Evolutionary conservation across 2,113 vertebrate genomes (phyloP).

Genomic region (Ahaetulla prasina): DNA sequence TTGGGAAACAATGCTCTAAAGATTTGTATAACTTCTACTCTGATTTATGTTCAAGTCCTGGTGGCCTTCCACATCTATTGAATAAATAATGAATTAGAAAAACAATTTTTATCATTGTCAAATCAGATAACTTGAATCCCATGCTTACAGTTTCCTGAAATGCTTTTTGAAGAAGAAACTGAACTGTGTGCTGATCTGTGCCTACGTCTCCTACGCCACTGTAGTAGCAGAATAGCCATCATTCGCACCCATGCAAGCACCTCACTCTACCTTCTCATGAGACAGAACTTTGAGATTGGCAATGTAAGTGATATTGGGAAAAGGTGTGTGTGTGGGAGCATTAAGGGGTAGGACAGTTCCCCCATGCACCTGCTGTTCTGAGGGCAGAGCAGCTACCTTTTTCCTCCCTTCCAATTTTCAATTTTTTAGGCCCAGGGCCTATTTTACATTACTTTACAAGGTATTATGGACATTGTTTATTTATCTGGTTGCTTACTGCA

Average conservation of each 20-base stretch:
- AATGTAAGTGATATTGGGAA: conserved; percentile 68
- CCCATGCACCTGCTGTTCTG: neutral
- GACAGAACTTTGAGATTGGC: conserved; percentile 92
- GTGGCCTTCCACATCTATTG: neutral
- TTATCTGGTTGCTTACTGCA: neutral
- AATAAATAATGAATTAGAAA: neutral
- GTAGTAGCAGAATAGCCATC: conserved; percentile 78
- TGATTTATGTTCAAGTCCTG: neutral
- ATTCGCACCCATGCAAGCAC: conserved; percentile 86
- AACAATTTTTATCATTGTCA: neutral
- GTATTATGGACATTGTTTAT: neutral
- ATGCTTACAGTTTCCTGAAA: conserved; percentile 81
- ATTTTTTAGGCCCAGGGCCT: neutral
- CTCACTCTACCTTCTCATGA: conserved; percentile 92
- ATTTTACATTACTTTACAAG: neutral
- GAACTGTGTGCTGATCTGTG: conserved; percentile 90
- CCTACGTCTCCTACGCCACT: conserved; percentile 86
- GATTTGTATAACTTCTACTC: neutral
- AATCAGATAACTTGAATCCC: neutral
- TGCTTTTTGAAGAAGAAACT: conserved; percentile 90
- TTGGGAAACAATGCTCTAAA: neutral
- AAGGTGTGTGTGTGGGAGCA: neutral
- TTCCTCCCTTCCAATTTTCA: neutral
- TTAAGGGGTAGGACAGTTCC: neutral
- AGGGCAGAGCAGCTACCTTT: neutral